These are phyloP conservation scores for Cervus canadensis DNA, from an alignment of 2,113 vertebrate genomes.

Conservation along the genomic window DNA sequence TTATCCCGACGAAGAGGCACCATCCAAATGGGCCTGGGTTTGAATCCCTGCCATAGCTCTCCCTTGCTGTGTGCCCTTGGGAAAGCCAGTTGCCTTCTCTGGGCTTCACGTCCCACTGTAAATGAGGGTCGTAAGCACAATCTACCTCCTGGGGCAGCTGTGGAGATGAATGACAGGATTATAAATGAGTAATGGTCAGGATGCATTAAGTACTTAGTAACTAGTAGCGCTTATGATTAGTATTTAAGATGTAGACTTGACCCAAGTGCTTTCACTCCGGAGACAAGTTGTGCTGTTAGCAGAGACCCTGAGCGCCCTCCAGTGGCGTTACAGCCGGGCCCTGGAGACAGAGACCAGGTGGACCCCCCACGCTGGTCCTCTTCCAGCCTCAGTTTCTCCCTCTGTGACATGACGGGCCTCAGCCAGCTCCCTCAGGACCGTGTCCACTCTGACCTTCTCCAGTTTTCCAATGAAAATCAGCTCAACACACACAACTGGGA, in stretches of 20 bases:
- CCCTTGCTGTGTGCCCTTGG: neutral
- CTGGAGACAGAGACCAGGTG: neutral
- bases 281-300: neutral
- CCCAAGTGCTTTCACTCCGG: neutral
- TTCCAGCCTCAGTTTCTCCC: accelerated
- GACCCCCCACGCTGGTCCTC: neutral
- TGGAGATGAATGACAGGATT: neutral
- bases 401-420: neutral
- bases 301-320: neutral
- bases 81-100: neutral
- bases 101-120: neutral
- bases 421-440: neutral
- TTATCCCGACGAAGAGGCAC: no score
- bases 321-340: accelerated
- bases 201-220: neutral
- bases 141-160: neutral
- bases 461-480: neutral
- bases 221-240: accelerated
- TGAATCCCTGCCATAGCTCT: neutral
- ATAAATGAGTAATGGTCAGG: neutral
- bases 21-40: neutral
- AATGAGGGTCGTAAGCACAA: neutral
- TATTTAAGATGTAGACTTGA: neutral
- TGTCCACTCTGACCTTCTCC: neutral
- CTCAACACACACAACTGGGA: accelerated